Evolutionary conservation across 2,797 vertebrate genomes (phyloP).

Genomic region (Spea hammondii): DNA sequence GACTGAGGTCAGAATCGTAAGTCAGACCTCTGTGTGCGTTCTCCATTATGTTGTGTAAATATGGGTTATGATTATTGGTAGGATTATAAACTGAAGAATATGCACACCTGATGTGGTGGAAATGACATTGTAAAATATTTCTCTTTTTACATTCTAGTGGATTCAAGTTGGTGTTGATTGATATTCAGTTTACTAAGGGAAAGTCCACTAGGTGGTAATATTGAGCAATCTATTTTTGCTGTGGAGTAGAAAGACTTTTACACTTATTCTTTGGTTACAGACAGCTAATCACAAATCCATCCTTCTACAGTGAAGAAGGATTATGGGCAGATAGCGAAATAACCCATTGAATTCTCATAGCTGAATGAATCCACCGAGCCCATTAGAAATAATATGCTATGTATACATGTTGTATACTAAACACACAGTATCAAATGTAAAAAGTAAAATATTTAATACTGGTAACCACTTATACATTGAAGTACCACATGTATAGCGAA

Average conservation of each 20-base stretch:
- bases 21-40: no score
- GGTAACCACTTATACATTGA: no score
- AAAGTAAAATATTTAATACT: no score
- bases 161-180: not conserved
- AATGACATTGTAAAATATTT: not conserved
- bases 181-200: not conserved
- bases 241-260: not conserved
- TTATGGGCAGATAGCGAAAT: conserved; percentile 14
- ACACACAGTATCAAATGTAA: no score
- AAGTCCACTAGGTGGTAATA: conserved; percentile 40
- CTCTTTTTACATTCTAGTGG: not conserved
- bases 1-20: no score
- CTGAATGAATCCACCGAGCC: no score
- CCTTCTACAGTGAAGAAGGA: conserved; percentile 23
- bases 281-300: conserved; percentile 1
- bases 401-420: no score
- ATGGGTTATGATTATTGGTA: no score
- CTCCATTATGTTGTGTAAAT: no score
- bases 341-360: not conserved
- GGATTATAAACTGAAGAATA: not conserved
- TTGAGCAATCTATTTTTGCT: conserved; percentile 18
- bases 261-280: not conserved
- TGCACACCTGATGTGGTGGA: not conserved
- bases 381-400: no score
- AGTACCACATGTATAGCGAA: no score